These are phyloP conservation scores for Eumacrocentrus americanus DNA, from an alignment of 2,888 invertebrate genomes.

Conservation along the genomic window DNA sequence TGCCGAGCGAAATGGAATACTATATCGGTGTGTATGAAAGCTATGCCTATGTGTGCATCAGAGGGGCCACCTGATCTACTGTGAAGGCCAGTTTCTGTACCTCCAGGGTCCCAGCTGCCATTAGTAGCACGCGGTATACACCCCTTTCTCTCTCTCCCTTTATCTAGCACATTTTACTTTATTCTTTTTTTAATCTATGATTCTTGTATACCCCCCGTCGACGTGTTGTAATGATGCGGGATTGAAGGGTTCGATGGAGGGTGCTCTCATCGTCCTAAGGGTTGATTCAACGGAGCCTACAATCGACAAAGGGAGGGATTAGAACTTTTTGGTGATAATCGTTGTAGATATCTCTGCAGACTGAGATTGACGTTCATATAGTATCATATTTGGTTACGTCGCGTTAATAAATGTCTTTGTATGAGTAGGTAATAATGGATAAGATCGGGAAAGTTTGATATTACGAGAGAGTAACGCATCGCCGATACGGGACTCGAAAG, in stretches of 20 bases:
- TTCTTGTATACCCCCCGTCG: neutral
- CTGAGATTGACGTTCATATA: too few relatives aligned
- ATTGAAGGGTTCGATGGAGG: too few relatives aligned
- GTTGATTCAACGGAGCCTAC: too few relatives aligned
- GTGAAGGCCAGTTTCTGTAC: conserved; percentile 29
- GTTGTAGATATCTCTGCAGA: too few relatives aligned
- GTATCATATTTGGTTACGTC: too few relatives aligned
- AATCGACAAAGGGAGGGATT: too few relatives aligned
- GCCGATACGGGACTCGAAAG: conserved; percentile 6
- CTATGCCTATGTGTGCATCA: conserved; percentile 4
- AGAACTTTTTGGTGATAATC: too few relatives aligned
- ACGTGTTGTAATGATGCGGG: too few relatives aligned
- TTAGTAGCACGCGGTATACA: neutral
- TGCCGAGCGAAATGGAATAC: conserved; percentile 25
- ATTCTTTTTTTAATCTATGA: neutral
- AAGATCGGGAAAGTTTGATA: neutral
- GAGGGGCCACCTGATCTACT: conserved; percentile 22
- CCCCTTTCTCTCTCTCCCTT: neutral
- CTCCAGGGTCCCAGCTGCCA: conserved; percentile 33
- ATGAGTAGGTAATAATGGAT: too few relatives aligned
- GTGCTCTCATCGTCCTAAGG: too few relatives aligned
- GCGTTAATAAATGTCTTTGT: too few relatives aligned
- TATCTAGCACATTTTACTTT: neutral
- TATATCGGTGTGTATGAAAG: neutral
- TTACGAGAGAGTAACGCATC: neutral